Evolutionary conservation across 2,797 vertebrate species (phyloP).

Genomic region (Eospalax fontanierii): DNA sequence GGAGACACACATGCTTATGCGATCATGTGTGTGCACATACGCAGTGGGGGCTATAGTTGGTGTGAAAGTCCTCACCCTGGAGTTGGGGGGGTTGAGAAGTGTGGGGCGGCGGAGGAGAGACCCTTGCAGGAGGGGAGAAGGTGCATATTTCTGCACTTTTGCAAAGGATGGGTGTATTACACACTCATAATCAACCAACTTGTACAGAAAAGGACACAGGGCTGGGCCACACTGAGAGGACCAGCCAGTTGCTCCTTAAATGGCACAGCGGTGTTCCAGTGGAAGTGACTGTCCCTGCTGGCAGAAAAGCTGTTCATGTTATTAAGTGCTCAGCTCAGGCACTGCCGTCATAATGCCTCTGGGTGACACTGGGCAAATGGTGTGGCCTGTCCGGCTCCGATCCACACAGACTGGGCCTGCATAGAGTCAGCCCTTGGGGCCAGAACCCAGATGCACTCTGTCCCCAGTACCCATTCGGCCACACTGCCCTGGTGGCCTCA

Average conservation of each 20-base stretch:
- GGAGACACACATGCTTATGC: accelerated
- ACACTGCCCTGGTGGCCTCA: accelerated
- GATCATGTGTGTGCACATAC: too few relatives aligned
- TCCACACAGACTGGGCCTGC: neutral
- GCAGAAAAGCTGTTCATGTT: accelerated
- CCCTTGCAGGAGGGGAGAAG: neutral
- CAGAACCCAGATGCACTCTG: neutral
- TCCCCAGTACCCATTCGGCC: too few relatives aligned
- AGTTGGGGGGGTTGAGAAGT: neutral
- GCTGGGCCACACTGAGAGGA: too few relatives aligned
- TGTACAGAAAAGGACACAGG: neutral
- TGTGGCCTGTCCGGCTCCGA: accelerated
- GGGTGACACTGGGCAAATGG: accelerated
- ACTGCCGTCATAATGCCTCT: accelerated
- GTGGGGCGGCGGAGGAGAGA: accelerated
- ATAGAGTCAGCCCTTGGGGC: neutral
- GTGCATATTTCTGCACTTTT: neutral
- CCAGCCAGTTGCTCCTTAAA: neutral
- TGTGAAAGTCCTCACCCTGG: accelerated
- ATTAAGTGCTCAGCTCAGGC: accelerated
- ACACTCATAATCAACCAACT: too few relatives aligned
- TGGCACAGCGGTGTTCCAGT: accelerated
- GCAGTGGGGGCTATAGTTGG: neutral
- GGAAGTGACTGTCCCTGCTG: neutral
- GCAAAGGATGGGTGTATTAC: accelerated